phyloP scores from a whole-genome alignment of 2,888 invertebrate species.

The Archips crataeganus region DNA sequence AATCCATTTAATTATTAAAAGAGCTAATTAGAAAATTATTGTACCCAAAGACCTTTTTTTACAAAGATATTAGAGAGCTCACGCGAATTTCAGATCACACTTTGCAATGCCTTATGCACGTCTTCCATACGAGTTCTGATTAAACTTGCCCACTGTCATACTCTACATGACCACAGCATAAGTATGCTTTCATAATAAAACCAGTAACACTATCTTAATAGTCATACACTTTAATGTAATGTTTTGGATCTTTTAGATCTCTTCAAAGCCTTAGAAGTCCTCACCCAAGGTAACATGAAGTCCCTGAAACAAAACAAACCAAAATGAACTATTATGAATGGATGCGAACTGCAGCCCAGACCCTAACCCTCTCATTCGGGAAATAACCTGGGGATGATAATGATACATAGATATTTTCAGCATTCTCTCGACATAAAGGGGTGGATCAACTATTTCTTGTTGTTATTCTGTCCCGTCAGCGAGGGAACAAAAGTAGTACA shows the following conservation, averaged over 20 bases:
- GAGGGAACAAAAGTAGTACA: too few species aligned
- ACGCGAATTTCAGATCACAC: conserved; percentile 23
- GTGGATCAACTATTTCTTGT: too few species aligned
- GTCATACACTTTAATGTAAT: conserved; percentile 57
- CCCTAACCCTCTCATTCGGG: too few species aligned
- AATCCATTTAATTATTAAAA: not conserved
- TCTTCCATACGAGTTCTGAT: conserved; percentile 42
- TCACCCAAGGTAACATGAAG: conserved; percentile 76
- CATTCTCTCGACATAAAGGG: too few species aligned
- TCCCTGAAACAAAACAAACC: conserved; percentile 60
- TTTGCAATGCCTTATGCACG: conserved; percentile 14
- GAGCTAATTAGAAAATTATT: conserved; percentile 28
- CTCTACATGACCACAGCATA: conserved; percentile 27
- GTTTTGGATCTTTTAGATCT: conserved; percentile 76
- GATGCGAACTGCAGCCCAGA: too few species aligned
- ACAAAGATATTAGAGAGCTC: conserved; percentile 53
- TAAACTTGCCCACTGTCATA: conserved; percentile 44
- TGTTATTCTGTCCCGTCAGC: too few species aligned
- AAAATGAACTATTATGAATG: too few species aligned
- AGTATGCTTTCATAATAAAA: conserved; percentile 11
- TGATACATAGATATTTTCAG: too few species aligned
- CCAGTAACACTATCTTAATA: conserved; percentile 18
- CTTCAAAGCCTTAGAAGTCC: conserved; percentile 71
- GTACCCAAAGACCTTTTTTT: conserved; percentile 34
- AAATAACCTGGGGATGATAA: too few species aligned